Percentiles rank a stretch among this genome's conserved stretches.
Evolutionary conservation across 2,888 invertebrate species (phyloP).

Genomic region (Ormyrus rosae): DNA sequence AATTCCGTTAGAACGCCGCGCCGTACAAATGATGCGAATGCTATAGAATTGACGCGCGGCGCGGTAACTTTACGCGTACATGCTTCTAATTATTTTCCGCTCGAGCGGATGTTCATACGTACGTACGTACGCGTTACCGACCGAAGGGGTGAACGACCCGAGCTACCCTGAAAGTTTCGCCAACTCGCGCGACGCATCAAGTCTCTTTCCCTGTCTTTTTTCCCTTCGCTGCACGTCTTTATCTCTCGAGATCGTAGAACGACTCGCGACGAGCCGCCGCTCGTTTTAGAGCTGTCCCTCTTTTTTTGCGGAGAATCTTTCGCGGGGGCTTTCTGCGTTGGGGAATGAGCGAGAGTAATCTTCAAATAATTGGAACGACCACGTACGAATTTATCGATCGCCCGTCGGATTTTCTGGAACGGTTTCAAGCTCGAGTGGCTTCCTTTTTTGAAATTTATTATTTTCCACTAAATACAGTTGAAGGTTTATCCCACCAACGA

Average conservation of each 20-base stretch:
- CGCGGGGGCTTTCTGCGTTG: background rate
- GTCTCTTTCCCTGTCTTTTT: no score
- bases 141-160: background rate
- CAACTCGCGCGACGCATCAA: background rate
- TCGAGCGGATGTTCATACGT: no score
- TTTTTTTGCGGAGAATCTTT: no score
- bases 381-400: background rate
- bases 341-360: slow-evolving; percentile 25
- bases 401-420: background rate
- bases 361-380: slow-evolving; percentile 26
- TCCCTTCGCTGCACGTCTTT: background rate
- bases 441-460: no score
- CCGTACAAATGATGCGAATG: no score
- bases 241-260: background rate
- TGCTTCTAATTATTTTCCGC: background rate
- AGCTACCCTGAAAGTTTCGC: background rate
- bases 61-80: background rate
- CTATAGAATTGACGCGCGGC: background rate
- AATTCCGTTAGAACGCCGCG: no score
- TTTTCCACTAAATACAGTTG: no score
- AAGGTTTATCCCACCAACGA: no score
- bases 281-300: background rate
- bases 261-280: slow-evolving; percentile 14
- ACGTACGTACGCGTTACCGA: background rate
- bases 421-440: background rate